phyloP scores from a whole-genome alignment of 2,888 invertebrate species.

The Tachina fera region DNA sequence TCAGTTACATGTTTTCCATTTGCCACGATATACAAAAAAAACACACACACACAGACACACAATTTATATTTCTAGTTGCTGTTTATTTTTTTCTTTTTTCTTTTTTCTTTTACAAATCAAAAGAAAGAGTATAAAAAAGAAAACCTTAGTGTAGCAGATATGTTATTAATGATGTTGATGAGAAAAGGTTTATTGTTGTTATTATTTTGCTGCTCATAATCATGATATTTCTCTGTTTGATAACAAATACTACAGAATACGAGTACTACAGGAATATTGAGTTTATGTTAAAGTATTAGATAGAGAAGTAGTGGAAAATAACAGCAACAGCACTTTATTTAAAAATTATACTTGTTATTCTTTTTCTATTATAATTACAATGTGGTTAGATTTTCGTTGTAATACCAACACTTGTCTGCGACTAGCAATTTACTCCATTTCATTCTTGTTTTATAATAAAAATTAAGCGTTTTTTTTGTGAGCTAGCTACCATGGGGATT shows the following conservation, averaged over 20 bases:
- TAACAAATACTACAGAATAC: conserved; percentile 12
- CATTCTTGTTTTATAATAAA: not conserved
- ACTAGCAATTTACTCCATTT: not conserved
- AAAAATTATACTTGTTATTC: conserved; percentile 45
- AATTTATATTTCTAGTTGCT: not conserved
- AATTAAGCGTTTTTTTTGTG: not conserved
- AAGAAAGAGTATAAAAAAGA: not conserved
- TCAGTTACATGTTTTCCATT: not conserved
- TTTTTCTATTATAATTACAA: conserved; percentile 41
- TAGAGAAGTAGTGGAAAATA: not conserved
- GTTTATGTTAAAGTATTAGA: not conserved
- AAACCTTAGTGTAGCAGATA: conserved; percentile 35
- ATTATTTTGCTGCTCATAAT: conserved; percentile 22
- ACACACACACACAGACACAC: too few species aligned
- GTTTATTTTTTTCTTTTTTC: conserved; percentile 6
- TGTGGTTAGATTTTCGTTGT: conserved; percentile 21
- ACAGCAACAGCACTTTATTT: conserved; percentile 8
- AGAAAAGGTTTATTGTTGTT: not conserved
- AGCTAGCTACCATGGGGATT: not conserved
- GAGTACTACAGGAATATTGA: conserved; percentile 13
- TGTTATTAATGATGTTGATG: conserved; percentile 59
- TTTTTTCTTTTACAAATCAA: not conserved
- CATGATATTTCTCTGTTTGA: conserved; percentile 1
- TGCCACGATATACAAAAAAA: not conserved
- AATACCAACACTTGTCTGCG: not conserved